Evolutionary conservation across 2,888 invertebrate species (phyloP).

Genomic region (Mythimna loreyi): DNA sequence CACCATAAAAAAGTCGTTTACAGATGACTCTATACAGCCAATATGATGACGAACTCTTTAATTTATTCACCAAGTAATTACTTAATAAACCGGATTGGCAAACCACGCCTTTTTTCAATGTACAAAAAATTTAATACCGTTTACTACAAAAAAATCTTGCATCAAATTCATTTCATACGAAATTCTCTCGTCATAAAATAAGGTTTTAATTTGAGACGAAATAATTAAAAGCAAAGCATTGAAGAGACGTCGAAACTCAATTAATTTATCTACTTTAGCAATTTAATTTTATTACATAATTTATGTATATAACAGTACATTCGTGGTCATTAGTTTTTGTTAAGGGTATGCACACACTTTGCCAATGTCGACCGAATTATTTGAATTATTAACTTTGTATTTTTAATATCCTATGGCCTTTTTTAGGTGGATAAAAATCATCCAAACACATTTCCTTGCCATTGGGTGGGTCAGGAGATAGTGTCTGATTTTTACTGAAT

Average conservation of each 20-base stretch:
- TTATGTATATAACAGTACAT: slow-evolving; percentile 66
- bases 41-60: too few relatives aligned
- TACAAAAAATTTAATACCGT: not conserved
- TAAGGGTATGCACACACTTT: slow-evolving; percentile 53
- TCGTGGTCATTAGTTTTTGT: slow-evolving; percentile 50
- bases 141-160: slow-evolving; percentile 2
- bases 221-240: slow-evolving; percentile 54
- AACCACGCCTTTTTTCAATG: not conserved
- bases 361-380: slow-evolving; percentile 26
- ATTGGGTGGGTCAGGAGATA: too few relatives aligned
- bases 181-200: slow-evolving; percentile 40
- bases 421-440: too few relatives aligned
- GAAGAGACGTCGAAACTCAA: slow-evolving; percentile 57
- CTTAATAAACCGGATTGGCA: not conserved
- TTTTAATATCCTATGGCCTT: too few relatives aligned
- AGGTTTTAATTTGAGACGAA: slow-evolving; percentile 47
- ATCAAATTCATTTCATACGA: slow-evolving; percentile 15
- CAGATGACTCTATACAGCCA: too few relatives aligned
- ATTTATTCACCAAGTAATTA: not conserved
- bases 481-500: too few relatives aligned
- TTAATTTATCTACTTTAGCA: slow-evolving; percentile 66
- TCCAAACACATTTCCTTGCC: too few relatives aligned
- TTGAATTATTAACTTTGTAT: too few relatives aligned
- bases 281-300: slow-evolving; percentile 68
- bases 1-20: too few relatives aligned